These are phyloP conservation scores for Gortyna flavago DNA, from an alignment of 2,888 invertebrate genomes.

Conservation along the genomic window DNA sequence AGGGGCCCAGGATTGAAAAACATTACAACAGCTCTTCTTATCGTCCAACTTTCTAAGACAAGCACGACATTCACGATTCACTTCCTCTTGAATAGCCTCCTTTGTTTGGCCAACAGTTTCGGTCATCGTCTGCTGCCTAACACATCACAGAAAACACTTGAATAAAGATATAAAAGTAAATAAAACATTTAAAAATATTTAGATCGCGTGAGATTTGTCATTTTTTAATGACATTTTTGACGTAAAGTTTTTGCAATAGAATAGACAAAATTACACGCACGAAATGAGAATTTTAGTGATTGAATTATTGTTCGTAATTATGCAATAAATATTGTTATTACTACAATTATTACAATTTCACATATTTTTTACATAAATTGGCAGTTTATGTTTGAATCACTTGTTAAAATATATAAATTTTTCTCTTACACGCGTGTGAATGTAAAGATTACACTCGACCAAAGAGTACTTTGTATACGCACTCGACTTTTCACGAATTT, in stretches of 20 bases:
- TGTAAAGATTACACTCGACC: slow-evolving; percentile 18
- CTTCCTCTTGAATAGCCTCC: slow-evolving; percentile 20
- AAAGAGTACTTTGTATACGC: too few relatives aligned
- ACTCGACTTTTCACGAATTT: slow-evolving; percentile 32
- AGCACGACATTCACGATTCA: slow-evolving; percentile 77
- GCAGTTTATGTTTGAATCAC: slow-evolving; percentile 33
- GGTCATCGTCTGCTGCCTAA: slow-evolving; percentile 58
- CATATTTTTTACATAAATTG: background rate
- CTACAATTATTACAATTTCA: slow-evolving; percentile 7
- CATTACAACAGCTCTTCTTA: slow-evolving; percentile 68
- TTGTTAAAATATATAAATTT: slow-evolving; percentile 13
- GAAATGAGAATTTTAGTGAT: slow-evolving; percentile 16
- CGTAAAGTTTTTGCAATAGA: slow-evolving; percentile 59
- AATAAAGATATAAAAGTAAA: slow-evolving; percentile 34
- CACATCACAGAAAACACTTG: slow-evolving; percentile 43
- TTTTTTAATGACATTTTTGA: slow-evolving; percentile 62
- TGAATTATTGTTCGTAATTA: slow-evolving; percentile 2
- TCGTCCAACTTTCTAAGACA: slow-evolving; percentile 74
- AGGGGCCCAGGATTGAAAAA: slow-evolving; percentile 79
- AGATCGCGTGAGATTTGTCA: slow-evolving; percentile 55
- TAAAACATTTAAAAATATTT: slow-evolving; percentile 47
- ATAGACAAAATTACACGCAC: slow-evolving; percentile 58
- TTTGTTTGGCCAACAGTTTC: slow-evolving; percentile 27
- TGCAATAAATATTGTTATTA: background rate
- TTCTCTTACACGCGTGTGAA: slow-evolving; percentile 16